Evolutionary conservation across 1,140 invertebrate genomes (phyloP), one percentile per base, ranked within the genome.

Genomic region (Aphelenchoides fujianensis): DNA sequence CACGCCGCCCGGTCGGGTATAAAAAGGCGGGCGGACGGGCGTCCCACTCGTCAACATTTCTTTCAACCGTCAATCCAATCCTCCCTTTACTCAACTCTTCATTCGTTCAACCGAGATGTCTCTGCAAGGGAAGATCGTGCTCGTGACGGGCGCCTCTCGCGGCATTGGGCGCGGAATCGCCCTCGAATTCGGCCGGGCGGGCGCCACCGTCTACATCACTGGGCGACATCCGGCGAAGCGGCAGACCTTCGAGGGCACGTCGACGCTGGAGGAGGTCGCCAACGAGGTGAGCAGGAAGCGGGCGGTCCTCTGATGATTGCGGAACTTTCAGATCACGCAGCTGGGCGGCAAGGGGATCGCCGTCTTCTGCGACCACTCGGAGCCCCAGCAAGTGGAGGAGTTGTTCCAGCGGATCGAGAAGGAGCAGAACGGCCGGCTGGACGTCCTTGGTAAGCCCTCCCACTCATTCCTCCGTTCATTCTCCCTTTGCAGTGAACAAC

Each of bases 151-250:
- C 37, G 85, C 83, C 9, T 84, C 82, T 2, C 57, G 84, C 31
- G 85, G 85, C 2, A 85, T 86, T 55, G 85, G 85, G 7, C 82
- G 84, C 68, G 85, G 85, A 5, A 85, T 86, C 32, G 85, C 85
- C 2, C 35, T 86, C 30, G 81, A 86, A 73, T 72, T 86, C 5
- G 85, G 80, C 3, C 69, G 84, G 63, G 84, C 84, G 62, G 85
- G 85, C 9, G 85, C 85, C 16, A 83, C 80, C 27, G 85, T 86
- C 5, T 86, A 86, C 69, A 84, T 86, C 5, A 86, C 85, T 57
- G 85, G 85, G 77, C 37, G 70, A 30, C 31, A 32, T 2, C 70
- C 70, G 12, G 68, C n/a, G n/a, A n/a, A n/a, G n/a, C n/a, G n/a
- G n/a, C n/a, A n/a, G n/a, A n/a, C n/a, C n/a, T n/a, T n/a, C n/a